Base-by-base conservation (phyloP, 1,140 invertebrate genomes). In the Atopsyche davidsoni region DNA sequence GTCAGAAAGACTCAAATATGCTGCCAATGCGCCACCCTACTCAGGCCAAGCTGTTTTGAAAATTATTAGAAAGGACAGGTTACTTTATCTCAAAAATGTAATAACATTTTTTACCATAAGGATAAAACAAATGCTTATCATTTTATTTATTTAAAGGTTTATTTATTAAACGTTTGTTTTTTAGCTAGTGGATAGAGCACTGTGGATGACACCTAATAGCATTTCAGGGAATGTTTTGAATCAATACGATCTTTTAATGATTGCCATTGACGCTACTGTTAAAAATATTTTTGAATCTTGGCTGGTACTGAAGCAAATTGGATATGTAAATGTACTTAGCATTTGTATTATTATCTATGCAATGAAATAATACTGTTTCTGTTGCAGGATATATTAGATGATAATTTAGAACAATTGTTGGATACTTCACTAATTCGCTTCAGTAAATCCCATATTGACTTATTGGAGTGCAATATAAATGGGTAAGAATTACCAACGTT, bases 381-480 rank as follows among this genome's bases (percentile, higher is more conserved):
- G 13, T 57, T 57, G 7, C n/a, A 53, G 55, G 18, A 41, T 16
- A 34, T 46, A 16, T 3, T 49, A 13, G 69, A 72, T 36, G 66
- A 69, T 36, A 68, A 67, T 55, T 68, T 85, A 14, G 61, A 69
- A n/a, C 68, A 72, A 17, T 73, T 77, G 28, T 69, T 92, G 9
- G 81, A 89, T 55, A 76, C 79, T 36, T 81, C 83, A 10, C 63
- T 92, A 32, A 82, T 92, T 73, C 71, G 76, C 34, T 78, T 78
- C 19, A 86, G 80, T 60, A 64, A 66, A 4, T 75, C 76, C 46
- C 77, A 76, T 54, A 75, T 70, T 35, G 81, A 82, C 2, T 69
- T 87, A 39, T 62, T 92, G 35, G 85, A 90, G 65, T 83, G 82
- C 60, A 91, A 91, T 64, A 84, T 92, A 47, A 83, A 90, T 67